Conservation (phyloP, 2,113 vertebrate species). For the Boleophthalmus pectinirostris region DNA sequence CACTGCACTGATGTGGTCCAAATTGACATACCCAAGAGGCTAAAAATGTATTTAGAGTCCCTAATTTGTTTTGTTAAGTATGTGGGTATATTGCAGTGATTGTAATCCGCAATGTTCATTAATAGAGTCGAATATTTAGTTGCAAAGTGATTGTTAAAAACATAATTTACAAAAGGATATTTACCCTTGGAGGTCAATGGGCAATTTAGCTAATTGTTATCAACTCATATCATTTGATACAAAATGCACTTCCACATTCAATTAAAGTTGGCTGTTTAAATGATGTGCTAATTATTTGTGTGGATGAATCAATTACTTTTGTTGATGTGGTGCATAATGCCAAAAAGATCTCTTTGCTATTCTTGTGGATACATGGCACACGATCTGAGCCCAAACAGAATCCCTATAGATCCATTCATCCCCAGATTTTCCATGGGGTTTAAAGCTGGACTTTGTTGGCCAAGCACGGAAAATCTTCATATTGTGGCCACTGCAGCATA, state of each 20-base stretch:
- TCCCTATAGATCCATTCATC: background rate
- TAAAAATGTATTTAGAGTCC: background rate
- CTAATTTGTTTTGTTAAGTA: background rate
- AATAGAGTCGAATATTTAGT: too few species aligned
- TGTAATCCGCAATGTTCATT: too few species aligned
- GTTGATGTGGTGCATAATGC: background rate
- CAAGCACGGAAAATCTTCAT: background rate
- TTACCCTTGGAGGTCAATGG: too few species aligned
- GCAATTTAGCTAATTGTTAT: too few species aligned
- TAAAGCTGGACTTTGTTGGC: background rate
- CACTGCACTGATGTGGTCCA: background rate
- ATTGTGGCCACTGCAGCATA: background rate
- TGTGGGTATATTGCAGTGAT: background rate
- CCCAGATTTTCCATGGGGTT: constrained; percentile 3
- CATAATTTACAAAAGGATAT: too few species aligned
- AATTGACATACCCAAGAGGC: background rate
- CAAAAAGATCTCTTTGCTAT: background rate
- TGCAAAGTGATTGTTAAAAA: too few species aligned
- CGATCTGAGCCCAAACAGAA: constrained; percentile 7
- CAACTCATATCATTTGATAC: too few species aligned
- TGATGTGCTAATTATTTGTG: background rate
- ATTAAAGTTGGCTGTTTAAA: background rate
- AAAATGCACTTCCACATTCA: too few species aligned
- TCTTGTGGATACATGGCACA: constrained; percentile 2
- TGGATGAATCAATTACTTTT: background rate